These are phyloP conservation scores for Sciurus niger DNA, from an alignment of 2,113 vertebrate genomes.

Conservation along the genomic window DNA sequence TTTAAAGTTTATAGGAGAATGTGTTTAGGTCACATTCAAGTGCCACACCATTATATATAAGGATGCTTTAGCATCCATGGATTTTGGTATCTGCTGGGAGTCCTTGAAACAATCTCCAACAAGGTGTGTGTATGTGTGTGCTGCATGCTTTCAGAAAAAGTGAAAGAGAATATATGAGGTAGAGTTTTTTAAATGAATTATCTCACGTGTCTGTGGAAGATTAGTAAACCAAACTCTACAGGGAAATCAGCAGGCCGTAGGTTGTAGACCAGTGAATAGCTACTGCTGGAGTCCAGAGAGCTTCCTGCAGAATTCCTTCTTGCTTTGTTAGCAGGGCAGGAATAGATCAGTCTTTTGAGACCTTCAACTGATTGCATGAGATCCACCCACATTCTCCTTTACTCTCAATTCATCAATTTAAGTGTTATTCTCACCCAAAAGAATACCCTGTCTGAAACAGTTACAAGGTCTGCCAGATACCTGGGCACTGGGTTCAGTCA, in stretches of 20 bases:
- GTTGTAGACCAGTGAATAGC: neutral
- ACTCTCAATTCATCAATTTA: neutral
- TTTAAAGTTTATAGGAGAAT: neutral
- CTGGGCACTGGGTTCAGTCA: neutral
- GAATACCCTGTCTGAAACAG: neutral
- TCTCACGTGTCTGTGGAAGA: neutral
- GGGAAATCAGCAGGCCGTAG: neutral
- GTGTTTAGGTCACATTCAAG: neutral
- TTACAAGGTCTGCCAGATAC: neutral
- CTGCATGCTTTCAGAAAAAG: no score
- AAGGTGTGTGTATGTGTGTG: neutral
- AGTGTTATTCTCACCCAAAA: neutral
- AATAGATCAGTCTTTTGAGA: neutral
- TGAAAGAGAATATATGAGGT: neutral
- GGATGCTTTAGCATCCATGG: neutral
- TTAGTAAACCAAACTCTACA: neutral
- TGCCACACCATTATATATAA: neutral
- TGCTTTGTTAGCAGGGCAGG: neutral
- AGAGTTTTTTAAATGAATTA: neutral
- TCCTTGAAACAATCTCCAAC: no score
- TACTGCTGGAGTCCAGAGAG: neutral
- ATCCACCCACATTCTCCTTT: neutral
- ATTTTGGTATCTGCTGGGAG: neutral
- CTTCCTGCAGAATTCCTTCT: neutral
- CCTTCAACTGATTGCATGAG: neutral